These are phyloP conservation scores for Synaphobranchus kaupii DNA, from an alignment of 2,797 vertebrate species.

Conservation along the genomic window DNA sequence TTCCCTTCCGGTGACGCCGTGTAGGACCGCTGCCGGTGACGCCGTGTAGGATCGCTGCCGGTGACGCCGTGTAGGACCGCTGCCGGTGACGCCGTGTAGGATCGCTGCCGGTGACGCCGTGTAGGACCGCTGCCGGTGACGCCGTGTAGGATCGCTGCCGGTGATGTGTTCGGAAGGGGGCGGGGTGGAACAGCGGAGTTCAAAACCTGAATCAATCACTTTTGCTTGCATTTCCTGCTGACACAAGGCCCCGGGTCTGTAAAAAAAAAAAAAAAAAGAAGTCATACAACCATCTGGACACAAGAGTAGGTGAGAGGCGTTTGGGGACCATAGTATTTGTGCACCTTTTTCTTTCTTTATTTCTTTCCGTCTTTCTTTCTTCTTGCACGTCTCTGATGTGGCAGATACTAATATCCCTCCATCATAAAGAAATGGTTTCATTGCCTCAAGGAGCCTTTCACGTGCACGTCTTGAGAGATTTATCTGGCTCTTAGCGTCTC, in stretches of 20 bases:
- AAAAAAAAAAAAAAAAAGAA: background rate
- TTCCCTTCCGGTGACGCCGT: background rate
- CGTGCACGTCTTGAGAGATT: slow-evolving; percentile 51
- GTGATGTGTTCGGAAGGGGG: background rate
- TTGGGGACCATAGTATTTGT: background rate
- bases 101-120: background rate
- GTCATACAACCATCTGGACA: background rate
- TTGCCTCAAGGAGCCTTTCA: slow-evolving; percentile 27
- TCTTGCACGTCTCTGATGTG: background rate
- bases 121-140: background rate
- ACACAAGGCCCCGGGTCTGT: background rate
- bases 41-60: background rate
- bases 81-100: background rate
- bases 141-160: background rate
- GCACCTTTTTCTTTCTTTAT: background rate
- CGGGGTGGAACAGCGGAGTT: background rate
- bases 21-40: background rate
- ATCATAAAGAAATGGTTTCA: slow-evolving; percentile 24
- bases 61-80: background rate
- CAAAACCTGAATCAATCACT: background rate
- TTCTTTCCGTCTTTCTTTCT: background rate
- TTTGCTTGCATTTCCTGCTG: background rate
- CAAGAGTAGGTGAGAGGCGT: slow-evolving; percentile 2
- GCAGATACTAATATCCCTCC: slow-evolving; percentile 16
- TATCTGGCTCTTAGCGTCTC: slow-evolving; percentile 67